Percentiles rank a stretch among this genome's conserved stretches.
phyloP scores from a whole-genome alignment of 2,797 vertebrate genomes.

The Melanotaenia nigrans region DNA sequence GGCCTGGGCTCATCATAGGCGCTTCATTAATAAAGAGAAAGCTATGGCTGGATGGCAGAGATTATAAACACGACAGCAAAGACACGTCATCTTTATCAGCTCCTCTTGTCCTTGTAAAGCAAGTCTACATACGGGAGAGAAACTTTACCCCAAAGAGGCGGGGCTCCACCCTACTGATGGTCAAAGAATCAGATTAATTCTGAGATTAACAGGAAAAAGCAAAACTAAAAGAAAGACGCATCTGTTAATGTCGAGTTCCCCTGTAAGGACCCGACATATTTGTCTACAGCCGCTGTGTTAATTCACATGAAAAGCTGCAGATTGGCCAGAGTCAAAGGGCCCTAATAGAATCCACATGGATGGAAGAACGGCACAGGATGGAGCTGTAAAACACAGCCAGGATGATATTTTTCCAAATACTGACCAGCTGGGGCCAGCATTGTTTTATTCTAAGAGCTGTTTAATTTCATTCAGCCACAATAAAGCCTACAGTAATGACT shows the following conservation, averaged over 20 bases:
- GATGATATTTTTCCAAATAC: constrained; percentile 71
- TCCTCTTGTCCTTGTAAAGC: constrained; percentile 51
- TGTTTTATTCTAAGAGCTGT: constrained; percentile 78
- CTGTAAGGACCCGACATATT: constrained; percentile 21
- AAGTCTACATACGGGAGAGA: constrained; percentile 61
- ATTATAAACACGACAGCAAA: constrained; percentile 57
- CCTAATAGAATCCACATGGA: constrained; percentile 79
- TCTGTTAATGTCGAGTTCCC: constrained; percentile 38
- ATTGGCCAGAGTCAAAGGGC: constrained; percentile 56
- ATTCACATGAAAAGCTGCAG: constrained; percentile 69
- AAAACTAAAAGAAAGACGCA: constrained; percentile 32
- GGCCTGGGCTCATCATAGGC: constrained; percentile 63
- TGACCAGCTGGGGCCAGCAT: constrained; percentile 82
- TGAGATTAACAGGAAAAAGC: constrained; percentile 34
- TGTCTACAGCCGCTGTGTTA: constrained; percentile 40
- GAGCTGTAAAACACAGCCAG: constrained; percentile 56
- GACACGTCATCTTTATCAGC: constrained; percentile 50
- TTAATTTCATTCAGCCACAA: constrained; percentile 74
- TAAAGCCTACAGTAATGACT: constrained; percentile 57
- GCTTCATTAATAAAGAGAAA: constrained; percentile 75
- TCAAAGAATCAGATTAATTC: constrained; percentile 20
- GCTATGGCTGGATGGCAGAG: constrained; percentile 44
- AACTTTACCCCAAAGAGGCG: constrained; percentile 66
- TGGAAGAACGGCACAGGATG: constrained; percentile 40
- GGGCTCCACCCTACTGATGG: constrained; percentile 29